Conservation (phyloP, 2,888 invertebrate species). For the Hypercompe scribonia region DNA sequence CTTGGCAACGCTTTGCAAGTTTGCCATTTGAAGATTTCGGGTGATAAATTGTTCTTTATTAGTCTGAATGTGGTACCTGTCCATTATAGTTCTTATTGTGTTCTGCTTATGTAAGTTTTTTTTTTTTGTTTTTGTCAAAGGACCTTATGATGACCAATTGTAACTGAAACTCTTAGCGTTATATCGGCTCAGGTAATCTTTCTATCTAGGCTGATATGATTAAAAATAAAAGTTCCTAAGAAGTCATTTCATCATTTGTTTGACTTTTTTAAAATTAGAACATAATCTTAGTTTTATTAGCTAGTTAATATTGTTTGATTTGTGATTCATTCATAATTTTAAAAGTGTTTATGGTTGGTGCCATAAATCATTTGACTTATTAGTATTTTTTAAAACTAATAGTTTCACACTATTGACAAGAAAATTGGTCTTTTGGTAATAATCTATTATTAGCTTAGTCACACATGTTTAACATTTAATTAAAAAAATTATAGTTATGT, state of each 20-base stretch:
- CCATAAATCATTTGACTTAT: background rate
- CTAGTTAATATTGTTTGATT: background rate
- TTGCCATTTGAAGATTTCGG: background rate
- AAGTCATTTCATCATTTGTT: background rate
- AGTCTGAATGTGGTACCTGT: conserved; percentile 31
- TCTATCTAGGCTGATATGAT: background rate
- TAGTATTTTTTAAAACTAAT: background rate
- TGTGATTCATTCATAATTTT: background rate
- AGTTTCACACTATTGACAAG: background rate
- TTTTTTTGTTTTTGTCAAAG: background rate
- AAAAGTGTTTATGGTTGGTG: background rate
- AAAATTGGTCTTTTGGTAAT: background rate
- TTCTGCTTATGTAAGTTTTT: conserved; percentile 1
- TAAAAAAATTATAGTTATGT: background rate
- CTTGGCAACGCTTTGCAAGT: background rate
- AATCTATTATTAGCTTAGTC: background rate
- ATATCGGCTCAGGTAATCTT: background rate
- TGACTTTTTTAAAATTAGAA: background rate
- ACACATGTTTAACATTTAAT: background rate
- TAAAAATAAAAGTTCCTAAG: background rate
- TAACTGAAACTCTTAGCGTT: background rate
- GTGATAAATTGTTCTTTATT: conserved; percentile 25
- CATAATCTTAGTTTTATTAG: background rate
- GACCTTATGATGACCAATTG: background rate
- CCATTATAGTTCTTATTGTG: conserved; percentile 15